Conservation (phyloP, 92 coral and sea anemone species). For the Zoanthus solanderi region DNA sequence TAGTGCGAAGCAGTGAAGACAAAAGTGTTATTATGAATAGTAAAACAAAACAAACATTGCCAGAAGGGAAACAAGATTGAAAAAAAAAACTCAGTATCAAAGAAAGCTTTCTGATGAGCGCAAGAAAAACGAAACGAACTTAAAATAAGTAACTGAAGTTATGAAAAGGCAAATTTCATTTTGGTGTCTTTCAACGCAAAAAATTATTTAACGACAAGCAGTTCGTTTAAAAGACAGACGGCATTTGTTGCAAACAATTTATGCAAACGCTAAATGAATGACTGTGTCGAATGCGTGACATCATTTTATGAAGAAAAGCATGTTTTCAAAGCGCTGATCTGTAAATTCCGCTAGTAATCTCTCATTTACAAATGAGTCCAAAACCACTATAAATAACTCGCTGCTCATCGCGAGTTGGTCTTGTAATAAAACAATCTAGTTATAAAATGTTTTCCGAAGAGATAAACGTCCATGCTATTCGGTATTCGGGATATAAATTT, state of each 20-base stretch:
- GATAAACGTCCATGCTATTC: constrained; percentile 16
- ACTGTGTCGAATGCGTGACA: constrained; percentile 31
- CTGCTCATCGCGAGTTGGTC: background rate
- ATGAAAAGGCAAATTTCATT: background rate
- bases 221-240: background rate
- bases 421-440: background rate
- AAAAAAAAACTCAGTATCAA: background rate
- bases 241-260: background rate
- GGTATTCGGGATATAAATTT: constrained; percentile 7
- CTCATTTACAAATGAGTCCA: background rate
- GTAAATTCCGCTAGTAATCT: constrained; percentile 5
- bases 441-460: background rate
- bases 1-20: background rate
- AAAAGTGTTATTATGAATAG: background rate
- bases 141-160: background rate
- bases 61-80: background rate
- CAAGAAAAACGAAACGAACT: background rate
- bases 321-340: background rate
- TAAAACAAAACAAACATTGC: constrained; percentile 7
- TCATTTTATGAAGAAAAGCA: background rate
- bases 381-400: background rate
- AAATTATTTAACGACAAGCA: background rate
- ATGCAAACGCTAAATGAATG: background rate
- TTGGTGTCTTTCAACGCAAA: background rate
- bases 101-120: background rate